Conservation (phyloP, 2,797 vertebrate species). For the Argya squamiceps region DNA sequence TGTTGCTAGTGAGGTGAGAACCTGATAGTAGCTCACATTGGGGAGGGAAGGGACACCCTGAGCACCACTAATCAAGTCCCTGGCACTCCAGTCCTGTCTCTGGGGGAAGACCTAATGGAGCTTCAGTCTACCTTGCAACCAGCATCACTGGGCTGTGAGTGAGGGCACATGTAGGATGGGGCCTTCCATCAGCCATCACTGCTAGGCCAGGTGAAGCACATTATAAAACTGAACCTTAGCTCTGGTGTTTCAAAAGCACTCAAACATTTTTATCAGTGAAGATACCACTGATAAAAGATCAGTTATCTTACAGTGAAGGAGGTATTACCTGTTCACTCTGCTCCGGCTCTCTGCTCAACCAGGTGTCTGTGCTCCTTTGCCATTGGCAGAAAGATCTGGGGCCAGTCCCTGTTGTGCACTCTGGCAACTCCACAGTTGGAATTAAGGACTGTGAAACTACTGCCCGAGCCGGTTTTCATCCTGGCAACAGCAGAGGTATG, state of each 20-base stretch:
- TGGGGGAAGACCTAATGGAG: not conserved
- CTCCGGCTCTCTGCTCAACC: not conserved
- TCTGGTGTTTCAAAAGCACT: not conserved
- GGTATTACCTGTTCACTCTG: not conserved
- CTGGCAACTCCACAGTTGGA: not conserved
- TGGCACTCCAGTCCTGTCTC: fast-evolving
- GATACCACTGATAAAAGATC: too few species aligned
- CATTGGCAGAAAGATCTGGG: not conserved
- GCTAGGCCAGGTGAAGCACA: fast-evolving
- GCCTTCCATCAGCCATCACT: fast-evolving
- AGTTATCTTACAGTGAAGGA: not conserved
- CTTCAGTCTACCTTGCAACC: not conserved
- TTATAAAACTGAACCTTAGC: not conserved
- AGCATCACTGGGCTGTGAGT: fast-evolving
- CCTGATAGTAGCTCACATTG: fast-evolving
- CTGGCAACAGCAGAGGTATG: conserved; percentile 45
- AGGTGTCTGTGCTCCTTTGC: not conserved
- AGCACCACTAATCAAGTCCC: not conserved
- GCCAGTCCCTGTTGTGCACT: not conserved
- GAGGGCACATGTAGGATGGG: fast-evolving
- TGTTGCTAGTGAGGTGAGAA: not conserved
- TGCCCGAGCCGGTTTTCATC: not conserved
- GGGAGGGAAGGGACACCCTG: not conserved
- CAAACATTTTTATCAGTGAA: not conserved
- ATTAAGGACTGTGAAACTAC: not conserved